A percentile compares a stretch with the other conserved stretches of the same genome.
phyloP scores from a whole-genome alignment of 2,888 invertebrate genomes.

The Hirudinaria manillensis region DNA sequence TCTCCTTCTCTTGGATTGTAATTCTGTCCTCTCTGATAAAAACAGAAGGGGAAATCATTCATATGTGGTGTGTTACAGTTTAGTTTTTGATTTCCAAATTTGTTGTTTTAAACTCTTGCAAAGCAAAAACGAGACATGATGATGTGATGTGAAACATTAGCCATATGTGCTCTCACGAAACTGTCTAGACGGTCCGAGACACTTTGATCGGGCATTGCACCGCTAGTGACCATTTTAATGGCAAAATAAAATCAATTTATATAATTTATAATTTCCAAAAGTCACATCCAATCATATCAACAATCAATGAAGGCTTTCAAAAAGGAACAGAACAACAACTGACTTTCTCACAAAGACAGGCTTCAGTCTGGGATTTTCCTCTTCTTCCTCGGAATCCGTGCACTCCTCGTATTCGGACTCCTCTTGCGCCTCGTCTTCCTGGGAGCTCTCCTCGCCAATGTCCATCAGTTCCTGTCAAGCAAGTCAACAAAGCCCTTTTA shows the following conservation, averaged over 20 bases:
- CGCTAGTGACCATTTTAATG: no score
- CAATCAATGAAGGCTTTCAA: background rate
- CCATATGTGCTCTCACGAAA: no score
- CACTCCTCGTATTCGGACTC: conserved; percentile 65
- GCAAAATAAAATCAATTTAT: no score
- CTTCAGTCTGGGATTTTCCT: conserved; percentile 78
- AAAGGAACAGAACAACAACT: conserved; percentile 35
- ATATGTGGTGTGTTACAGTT: background rate
- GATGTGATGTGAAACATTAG: no score
- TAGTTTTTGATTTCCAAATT: no score
- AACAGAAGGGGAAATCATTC: background rate
- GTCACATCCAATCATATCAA: no score
- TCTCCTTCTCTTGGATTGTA: conserved; percentile 88
- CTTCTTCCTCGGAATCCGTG: conserved; percentile 60
- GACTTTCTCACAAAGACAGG: conserved; percentile 85
- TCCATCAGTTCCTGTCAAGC: conserved; percentile 48
- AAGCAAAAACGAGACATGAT: no score
- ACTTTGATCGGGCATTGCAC: no score
- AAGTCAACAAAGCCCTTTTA: background rate
- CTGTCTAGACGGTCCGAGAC: no score
- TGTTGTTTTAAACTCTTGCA: no score
- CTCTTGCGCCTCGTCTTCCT: conserved; percentile 47
- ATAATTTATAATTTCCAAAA: no score
- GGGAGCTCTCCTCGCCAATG: conserved; percentile 49
- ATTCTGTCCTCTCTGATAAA: conserved; percentile 70